phyloP scores from a whole-genome alignment of 2,113 vertebrate genomes.

The Pomatorhinus ruficollis region DNA sequence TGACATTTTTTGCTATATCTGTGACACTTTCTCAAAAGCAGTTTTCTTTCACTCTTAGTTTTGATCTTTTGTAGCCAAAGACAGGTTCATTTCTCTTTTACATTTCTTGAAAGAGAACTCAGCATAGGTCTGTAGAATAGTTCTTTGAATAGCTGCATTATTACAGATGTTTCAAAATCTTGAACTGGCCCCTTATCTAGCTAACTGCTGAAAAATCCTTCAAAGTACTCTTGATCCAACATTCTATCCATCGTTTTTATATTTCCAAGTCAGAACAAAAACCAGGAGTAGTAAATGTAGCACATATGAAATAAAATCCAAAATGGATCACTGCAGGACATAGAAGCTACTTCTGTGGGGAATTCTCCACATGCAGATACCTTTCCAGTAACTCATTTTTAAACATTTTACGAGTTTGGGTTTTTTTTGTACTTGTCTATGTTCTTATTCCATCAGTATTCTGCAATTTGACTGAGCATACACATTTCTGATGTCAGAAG shows the following conservation, averaged over 20 bases:
- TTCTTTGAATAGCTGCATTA: background rate
- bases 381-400: background rate
- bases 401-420: background rate
- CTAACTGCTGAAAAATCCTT: background rate
- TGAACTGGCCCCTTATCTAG: background rate
- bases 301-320: background rate
- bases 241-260: background rate
- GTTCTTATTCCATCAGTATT: background rate
- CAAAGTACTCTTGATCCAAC: background rate
- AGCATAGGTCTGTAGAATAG: background rate
- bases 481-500: background rate
- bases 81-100: background rate
- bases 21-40: background rate
- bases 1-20: background rate
- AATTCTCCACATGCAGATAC: background rate
- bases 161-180: background rate
- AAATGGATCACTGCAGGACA: background rate
- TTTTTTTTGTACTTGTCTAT: background rate
- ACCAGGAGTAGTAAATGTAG: background rate
- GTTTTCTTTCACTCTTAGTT: background rate
- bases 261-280: background rate
- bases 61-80: background rate
- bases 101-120: background rate
- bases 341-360: background rate
- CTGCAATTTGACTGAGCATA: background rate